phyloP scores from a whole-genome alignment of 2,888 invertebrate genomes.

The Amphipoea oculea region DNA sequence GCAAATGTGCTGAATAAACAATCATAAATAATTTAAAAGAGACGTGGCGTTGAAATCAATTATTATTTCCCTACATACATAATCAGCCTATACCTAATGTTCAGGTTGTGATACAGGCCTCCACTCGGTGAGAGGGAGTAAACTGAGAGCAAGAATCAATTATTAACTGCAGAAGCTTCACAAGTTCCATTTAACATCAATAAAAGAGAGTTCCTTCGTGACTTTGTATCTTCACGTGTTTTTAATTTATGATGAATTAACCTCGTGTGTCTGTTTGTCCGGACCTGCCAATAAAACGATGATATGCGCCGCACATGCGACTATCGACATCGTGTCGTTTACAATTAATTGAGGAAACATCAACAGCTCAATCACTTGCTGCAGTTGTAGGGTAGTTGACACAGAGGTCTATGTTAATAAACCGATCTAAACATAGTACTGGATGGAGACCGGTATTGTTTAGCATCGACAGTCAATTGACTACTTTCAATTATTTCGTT shows the following conservation, averaged over 20 bases:
- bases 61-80: not conserved
- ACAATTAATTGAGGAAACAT: conserved; percentile 33
- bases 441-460: not conserved
- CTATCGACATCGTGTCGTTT: conserved; percentile 4
- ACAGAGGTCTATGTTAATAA: conserved; percentile 7
- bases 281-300: conserved; percentile 28
- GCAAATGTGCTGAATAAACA: not conserved
- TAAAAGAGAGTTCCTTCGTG: not conserved
- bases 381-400: conserved; percentile 16
- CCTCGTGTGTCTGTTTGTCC: not conserved
- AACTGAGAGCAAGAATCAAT: not conserved
- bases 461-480: not conserved
- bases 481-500: not conserved
- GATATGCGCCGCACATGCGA: conserved; percentile 9
- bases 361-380: not conserved
- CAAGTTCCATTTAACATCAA: not conserved
- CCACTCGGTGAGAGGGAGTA: no score
- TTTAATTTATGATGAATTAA: conserved; percentile 27
- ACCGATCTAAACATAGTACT: not conserved
- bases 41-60: not conserved
- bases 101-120: no score
- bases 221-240: conserved; percentile 29
- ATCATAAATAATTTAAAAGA: not conserved
- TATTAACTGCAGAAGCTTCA: not conserved
- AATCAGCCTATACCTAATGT: no score